These are phyloP conservation scores for Hylaeus volcanicus DNA, from an alignment of 1,140 invertebrate genomes.

Conservation along the genomic window DNA sequence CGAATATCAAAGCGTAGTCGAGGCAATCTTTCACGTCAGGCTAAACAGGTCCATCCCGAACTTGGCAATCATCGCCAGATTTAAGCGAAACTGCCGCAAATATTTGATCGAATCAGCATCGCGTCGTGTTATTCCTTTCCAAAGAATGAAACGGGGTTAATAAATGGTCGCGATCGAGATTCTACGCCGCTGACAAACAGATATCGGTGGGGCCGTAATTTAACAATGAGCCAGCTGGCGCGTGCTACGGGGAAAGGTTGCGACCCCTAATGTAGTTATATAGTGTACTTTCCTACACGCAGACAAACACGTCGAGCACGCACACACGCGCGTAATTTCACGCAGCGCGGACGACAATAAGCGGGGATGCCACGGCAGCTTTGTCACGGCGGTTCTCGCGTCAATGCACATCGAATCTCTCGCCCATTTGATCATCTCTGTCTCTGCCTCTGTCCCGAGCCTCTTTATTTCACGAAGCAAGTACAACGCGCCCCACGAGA, in stretches of 20 bases:
- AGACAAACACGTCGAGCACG: slow-evolving; percentile 45
- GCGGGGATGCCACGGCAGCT: slow-evolving; percentile 79
- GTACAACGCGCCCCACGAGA: slow-evolving; percentile 11
- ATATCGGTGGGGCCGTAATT: slow-evolving; percentile 79
- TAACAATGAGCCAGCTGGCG: slow-evolving; percentile 82
- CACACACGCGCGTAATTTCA: slow-evolving; percentile 57
- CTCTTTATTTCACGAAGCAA: slow-evolving; percentile 14
- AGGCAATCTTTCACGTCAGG: no score
- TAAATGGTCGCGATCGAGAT: slow-evolving; percentile 35
- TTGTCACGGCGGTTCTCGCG: slow-evolving; percentile 80
- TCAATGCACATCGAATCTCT: slow-evolving; percentile 77
- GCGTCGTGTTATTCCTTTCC: background rate
- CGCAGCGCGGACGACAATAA: slow-evolving; percentile 66
- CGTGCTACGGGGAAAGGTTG: slow-evolving; percentile 77
- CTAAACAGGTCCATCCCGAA: no score
- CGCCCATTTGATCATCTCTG: slow-evolving; percentile 66
- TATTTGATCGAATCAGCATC: background rate
- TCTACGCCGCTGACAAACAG: slow-evolving; percentile 66
- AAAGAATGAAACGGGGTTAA: slow-evolving; percentile 6
- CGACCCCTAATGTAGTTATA: slow-evolving; percentile 79
- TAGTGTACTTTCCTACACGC: slow-evolving; percentile 73
- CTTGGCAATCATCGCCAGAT: no score
- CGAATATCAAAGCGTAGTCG: background rate
- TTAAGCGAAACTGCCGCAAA: no score
- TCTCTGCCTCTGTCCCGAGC: slow-evolving; percentile 52